Percentiles rank a stretch among this genome's conserved stretches.
Evolutionary conservation across 2,888 invertebrate genomes (phyloP).

Genomic region (Germaria angustata): DNA sequence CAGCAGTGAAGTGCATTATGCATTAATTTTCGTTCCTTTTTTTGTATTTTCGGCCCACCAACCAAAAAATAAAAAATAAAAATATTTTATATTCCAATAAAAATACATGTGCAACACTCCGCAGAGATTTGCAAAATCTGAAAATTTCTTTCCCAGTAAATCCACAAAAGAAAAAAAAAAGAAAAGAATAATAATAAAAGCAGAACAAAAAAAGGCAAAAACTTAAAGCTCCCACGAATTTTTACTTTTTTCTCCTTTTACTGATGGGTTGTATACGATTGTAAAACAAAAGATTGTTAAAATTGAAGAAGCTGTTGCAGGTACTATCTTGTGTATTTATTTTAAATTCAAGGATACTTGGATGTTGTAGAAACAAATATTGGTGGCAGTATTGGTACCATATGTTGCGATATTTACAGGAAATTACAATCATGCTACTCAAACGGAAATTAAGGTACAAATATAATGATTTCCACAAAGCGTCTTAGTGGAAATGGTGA

Average conservation of each 20-base stretch:
- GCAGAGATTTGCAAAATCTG: slow-evolving; percentile 21
- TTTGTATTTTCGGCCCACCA: slow-evolving; percentile 1
- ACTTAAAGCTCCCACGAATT: slow-evolving; percentile 64
- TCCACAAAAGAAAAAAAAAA: background rate
- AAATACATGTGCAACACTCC: slow-evolving; percentile 1
- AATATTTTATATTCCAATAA: slow-evolving; percentile 34
- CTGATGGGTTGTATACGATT: slow-evolving; percentile 40
- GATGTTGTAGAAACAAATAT: slow-evolving; percentile 13
- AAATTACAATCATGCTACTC: slow-evolving; percentile 64
- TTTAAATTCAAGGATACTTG: slow-evolving; percentile 8
- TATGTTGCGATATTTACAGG: slow-evolving; percentile 64
- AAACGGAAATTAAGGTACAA: slow-evolving; percentile 58
- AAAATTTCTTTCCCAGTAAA: slow-evolving; percentile 39
- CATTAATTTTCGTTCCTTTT: slow-evolving; percentile 42
- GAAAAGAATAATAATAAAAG: background rate
- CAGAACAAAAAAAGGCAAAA: too few species aligned
- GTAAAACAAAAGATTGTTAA: slow-evolving; percentile 61
- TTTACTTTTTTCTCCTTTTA: slow-evolving; percentile 1
- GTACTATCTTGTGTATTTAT: background rate
- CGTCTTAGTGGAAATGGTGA: slow-evolving; percentile 28
- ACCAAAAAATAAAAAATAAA: slow-evolving; percentile 5
- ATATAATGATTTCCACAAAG: slow-evolving; percentile 57
- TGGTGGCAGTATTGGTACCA: slow-evolving; percentile 33
- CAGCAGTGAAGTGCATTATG: slow-evolving; percentile 43
- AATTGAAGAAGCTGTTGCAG: slow-evolving; percentile 32